A percentile compares a stretch with the other conserved stretches of the same genome.
Conservation (phyloP, 2,113 vertebrate species). For the Aptenodytes forsteri region DNA sequence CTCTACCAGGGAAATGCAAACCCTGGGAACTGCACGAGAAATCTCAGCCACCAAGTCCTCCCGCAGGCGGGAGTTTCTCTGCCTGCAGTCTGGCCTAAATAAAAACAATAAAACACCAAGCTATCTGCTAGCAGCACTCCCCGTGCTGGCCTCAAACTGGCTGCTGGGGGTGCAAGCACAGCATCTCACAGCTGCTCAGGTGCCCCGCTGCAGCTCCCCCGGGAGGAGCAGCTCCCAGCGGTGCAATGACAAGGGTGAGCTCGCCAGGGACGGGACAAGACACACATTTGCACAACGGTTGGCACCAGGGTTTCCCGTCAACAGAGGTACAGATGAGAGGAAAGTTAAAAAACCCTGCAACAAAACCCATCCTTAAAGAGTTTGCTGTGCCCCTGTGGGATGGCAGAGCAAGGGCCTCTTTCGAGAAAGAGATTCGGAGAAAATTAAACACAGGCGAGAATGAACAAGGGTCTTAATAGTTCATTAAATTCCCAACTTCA, state of each 20-base stretch:
- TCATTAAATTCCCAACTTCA: neutral
- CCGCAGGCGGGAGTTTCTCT: neutral
- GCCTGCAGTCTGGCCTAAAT: neutral
- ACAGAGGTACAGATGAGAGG: neutral
- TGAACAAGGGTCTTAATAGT: neutral
- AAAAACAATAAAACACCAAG: neutral
- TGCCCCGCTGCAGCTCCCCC: neutral
- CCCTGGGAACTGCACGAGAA: neutral
- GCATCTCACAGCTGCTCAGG: too few species aligned
- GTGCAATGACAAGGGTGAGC: neutral
- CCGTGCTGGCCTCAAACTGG: rapidly evolving
- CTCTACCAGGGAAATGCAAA: neutral
- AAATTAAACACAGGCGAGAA: neutral
- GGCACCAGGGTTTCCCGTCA: neutral
- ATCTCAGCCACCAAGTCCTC: neutral
- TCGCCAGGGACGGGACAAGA: neutral
- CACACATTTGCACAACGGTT: too few species aligned
- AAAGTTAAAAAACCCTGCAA: neutral
- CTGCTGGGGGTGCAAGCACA: neutral
- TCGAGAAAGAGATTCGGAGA: neutral
- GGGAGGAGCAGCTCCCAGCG: neutral
- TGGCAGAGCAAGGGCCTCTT: neutral
- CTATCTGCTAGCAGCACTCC: neutral
- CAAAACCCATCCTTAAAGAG: neutral
- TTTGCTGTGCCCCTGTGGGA: neutral